phyloP scores from a whole-genome alignment of 2,797 vertebrate genomes.

The Pipistrellus pygmaeus region DNA sequence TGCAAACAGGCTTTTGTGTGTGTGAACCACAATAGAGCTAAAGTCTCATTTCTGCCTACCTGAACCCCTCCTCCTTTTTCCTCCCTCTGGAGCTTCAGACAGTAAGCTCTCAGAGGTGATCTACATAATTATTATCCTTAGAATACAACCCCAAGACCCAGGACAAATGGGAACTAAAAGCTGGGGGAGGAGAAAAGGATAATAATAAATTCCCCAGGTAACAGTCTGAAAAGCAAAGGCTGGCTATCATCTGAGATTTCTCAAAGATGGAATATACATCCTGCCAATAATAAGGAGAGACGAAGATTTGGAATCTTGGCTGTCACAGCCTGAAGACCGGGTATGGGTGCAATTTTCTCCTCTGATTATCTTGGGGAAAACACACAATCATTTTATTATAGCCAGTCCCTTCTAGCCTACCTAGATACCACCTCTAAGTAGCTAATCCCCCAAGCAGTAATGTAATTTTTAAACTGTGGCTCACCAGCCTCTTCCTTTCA shows the following conservation, averaged over 20 bases:
- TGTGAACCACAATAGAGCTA: slow-evolving; percentile 34
- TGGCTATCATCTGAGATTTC: slow-evolving; percentile 43
- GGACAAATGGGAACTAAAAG: slow-evolving; percentile 29
- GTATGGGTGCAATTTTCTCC: background rate
- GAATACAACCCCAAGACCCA: background rate
- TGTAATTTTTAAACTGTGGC: background rate
- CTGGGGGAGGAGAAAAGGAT: background rate
- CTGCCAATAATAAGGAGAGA: background rate
- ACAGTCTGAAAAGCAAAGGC: slow-evolving; percentile 9
- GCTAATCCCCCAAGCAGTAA: background rate
- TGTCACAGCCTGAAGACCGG: background rate
- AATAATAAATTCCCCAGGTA: background rate
- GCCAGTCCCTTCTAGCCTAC: background rate
- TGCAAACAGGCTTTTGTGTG: slow-evolving; percentile 48
- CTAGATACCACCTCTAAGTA: background rate
- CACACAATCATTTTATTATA: background rate
- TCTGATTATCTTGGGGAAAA: background rate
- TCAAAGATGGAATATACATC: background rate
- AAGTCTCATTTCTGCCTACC: slow-evolving; percentile 20
- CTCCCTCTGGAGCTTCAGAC: background rate
- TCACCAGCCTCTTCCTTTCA: background rate
- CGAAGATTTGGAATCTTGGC: background rate
- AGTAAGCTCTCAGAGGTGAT: slow-evolving; percentile 6
- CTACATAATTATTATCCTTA: background rate
- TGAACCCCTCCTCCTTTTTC: background rate